These are phyloP conservation scores for Stenodera caucasica DNA, from an alignment of 2,888 invertebrate genomes.

Conservation along the genomic window DNA sequence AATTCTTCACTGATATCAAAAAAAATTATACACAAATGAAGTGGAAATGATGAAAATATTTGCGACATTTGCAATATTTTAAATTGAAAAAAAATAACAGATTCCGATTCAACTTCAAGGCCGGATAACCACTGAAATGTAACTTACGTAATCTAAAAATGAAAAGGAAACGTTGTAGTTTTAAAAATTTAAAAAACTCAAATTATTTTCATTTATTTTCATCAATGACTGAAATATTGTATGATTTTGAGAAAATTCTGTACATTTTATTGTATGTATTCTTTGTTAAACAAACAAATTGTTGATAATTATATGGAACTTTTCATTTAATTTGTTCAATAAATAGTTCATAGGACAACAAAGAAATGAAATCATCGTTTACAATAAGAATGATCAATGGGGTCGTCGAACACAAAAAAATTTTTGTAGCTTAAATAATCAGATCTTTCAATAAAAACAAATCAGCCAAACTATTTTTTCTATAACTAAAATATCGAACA, in stretches of 20 bases:
- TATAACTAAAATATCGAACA: too few species aligned
- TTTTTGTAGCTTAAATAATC: too few species aligned
- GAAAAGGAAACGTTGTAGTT: too few species aligned
- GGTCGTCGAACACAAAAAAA: slow-evolving; percentile 3
- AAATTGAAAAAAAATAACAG: slow-evolving; percentile 9
- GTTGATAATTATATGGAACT: background rate
- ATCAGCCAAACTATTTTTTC: too few species aligned
- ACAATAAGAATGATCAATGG: slow-evolving; percentile 3
- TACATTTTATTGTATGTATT: too few species aligned
- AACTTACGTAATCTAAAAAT: background rate
- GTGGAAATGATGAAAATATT: background rate
- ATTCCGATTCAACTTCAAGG: slow-evolving; percentile 10
- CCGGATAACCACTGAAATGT: background rate
- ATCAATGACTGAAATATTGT: too few species aligned
- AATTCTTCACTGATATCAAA: background rate
- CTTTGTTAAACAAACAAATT: background rate
- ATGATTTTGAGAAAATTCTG: too few species aligned
- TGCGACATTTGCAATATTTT: background rate
- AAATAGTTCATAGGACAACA: background rate
- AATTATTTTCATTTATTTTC: background rate
- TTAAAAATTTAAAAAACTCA: too few species aligned
- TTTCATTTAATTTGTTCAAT: background rate
- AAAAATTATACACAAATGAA: background rate
- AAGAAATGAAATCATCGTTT: background rate
- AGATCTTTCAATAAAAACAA: too few species aligned